Conservation (phyloP, 2,888 invertebrate species). For the Agrotis puta region DNA sequence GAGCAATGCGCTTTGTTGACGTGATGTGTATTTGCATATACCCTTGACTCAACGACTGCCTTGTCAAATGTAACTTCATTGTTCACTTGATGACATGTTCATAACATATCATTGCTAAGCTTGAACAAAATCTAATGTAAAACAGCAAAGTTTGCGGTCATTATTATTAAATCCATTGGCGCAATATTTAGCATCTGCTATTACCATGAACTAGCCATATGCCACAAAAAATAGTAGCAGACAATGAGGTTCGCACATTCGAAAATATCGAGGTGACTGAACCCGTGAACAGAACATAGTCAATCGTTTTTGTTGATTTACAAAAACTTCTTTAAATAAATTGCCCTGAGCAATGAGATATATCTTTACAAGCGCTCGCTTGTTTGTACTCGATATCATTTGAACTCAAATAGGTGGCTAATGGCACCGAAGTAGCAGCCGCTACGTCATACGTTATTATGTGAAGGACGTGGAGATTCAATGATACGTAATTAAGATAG, state of each 20-base stretch:
- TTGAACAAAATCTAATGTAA: slow-evolving; percentile 39
- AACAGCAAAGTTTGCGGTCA: slow-evolving; percentile 31
- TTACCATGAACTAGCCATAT: slow-evolving; percentile 83
- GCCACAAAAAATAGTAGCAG: slow-evolving; percentile 85
- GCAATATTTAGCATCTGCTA: slow-evolving; percentile 76
- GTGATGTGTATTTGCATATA: slow-evolving; percentile 85
- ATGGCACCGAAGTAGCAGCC: slow-evolving; percentile 61
- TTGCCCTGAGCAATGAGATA: slow-evolving; percentile 78
- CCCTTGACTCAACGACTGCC: slow-evolving; percentile 79
- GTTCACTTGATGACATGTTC: slow-evolving; percentile 71
- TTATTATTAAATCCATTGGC: slow-evolving; percentile 54
- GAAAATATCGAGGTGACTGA: slow-evolving; percentile 87
- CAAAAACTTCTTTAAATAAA: slow-evolving; percentile 84
- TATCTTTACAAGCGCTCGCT: slow-evolving; percentile 68
- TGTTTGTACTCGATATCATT: slow-evolving; percentile 65
- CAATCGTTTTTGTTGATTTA: slow-evolving; percentile 85
- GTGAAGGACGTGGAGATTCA: slow-evolving; percentile 22
- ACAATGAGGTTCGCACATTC: slow-evolving; percentile 89
- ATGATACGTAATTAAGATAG: not conserved
- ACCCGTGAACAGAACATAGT: slow-evolving; percentile 81
- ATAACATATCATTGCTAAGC: slow-evolving; percentile 52
- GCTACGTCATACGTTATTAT: slow-evolving; percentile 37
- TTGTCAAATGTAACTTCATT: slow-evolving; percentile 79
- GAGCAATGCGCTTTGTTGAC: slow-evolving; percentile 80
- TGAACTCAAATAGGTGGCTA: slow-evolving; percentile 62